Percentiles rank a stretch among this genome's conserved stretches.
Conservation (phyloP, 2,113 vertebrate species). For the Romanogobio albipinnatus region DNA sequence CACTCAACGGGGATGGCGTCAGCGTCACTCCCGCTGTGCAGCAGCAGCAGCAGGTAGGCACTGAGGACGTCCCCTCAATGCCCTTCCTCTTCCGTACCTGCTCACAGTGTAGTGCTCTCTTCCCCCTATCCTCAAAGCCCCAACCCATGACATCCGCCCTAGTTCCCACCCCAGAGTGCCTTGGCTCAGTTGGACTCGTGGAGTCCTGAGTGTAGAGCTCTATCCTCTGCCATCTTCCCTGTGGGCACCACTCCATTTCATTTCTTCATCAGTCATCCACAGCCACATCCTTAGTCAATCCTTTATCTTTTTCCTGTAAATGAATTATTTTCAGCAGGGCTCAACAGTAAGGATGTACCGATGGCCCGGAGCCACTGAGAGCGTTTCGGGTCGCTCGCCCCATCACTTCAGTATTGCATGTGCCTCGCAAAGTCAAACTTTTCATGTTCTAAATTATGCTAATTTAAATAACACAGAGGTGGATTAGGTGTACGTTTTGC, state of each 20-base stretch:
- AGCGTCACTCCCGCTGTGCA: constrained; percentile 73
- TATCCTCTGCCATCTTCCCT: background rate
- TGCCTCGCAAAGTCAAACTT: too few relatives aligned
- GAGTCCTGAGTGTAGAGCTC: background rate
- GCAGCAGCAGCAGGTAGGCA: constrained; percentile 71
- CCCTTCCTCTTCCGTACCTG: constrained; percentile 27
- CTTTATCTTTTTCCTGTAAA: background rate
- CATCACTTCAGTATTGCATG: too few relatives aligned
- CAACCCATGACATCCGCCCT: background rate
- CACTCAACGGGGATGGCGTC: constrained; percentile 75
- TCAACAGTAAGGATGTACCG: background rate
- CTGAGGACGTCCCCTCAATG: constrained; percentile 67
- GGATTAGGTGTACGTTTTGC: too few relatives aligned
- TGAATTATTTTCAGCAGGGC: background rate
- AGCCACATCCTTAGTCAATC: background rate
- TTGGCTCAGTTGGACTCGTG: background rate
- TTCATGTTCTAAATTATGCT: too few relatives aligned
- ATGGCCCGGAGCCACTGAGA: background rate
- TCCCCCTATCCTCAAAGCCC: background rate
- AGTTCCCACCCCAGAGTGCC: background rate
- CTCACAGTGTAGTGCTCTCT: background rate
- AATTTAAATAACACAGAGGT: too few relatives aligned
- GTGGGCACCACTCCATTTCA: background rate
- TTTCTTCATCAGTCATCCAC: constrained; percentile 1
- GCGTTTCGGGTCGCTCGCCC: background rate